phyloP scores from a whole-genome alignment of 2,113 vertebrate species.

The Sitta europaea region DNA sequence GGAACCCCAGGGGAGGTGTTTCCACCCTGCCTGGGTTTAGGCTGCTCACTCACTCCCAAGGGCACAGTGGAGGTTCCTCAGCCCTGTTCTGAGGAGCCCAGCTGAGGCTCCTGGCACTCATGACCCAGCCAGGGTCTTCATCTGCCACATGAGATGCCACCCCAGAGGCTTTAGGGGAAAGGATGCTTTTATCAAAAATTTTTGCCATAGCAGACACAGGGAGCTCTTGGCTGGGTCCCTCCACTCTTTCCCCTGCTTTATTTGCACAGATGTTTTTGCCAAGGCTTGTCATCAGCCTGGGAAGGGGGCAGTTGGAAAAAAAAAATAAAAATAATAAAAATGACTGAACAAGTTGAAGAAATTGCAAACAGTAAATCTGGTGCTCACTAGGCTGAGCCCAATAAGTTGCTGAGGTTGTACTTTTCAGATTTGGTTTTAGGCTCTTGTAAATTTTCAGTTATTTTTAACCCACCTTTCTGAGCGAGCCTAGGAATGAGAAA shows the following conservation, averaged over 20 bases:
- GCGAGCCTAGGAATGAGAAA: constrained; percentile 34
- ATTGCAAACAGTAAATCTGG: constrained; percentile 63
- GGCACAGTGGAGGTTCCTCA: neutral
- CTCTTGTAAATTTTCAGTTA: constrained; percentile 61
- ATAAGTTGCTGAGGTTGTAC: constrained; percentile 54
- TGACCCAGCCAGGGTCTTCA: neutral
- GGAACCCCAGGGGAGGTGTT: neutral
- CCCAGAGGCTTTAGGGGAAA: neutral
- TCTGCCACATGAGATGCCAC: neutral
- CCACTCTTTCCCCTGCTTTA: constrained; percentile 25
- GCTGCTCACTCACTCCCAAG: neutral
- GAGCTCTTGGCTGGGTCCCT: neutral
- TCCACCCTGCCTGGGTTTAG: neutral
- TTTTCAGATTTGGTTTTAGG: constrained; percentile 59
- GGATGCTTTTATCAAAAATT: neutral
- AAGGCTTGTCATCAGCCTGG: constrained; percentile 52
- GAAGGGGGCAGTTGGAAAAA: neutral
- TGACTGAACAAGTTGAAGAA: constrained; percentile 54
- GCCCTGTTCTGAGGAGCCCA: neutral
- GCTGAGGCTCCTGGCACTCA: accelerated
- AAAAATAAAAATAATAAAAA: neutral
- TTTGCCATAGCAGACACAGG: neutral
- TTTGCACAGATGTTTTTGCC: constrained; percentile 66
- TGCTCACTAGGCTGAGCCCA: neutral
- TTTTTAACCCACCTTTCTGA: constrained; percentile 63